Evolutionary conservation across 2,113 vertebrate genomes (phyloP), one percentile per base, ranked within the genome.

Genomic region (Bubo scandiacus): DNA sequence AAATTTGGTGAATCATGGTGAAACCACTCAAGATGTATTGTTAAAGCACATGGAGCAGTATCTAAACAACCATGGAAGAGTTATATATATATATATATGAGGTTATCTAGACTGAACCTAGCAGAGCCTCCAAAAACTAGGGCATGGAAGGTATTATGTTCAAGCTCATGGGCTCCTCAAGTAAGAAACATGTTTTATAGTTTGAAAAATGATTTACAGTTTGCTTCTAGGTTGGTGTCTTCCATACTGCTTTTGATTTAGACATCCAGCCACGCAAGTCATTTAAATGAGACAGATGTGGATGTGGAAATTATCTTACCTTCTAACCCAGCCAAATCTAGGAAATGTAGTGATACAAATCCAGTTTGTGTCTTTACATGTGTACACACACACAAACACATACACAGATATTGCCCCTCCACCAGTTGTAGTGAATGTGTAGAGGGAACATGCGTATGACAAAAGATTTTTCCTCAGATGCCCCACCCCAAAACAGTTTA

Each of bases 351-450:
- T 40, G 18, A 15, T 66, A 51, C 21, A 45, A n/a, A 55, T 40
- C 26, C 42, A 77, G 5, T 30, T 43, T 30, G 9, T 49, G 18
- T 32, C 19, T 45, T 66, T 62, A 55, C 9, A 30, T 3, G 1
- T 20, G 15, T 58, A 42, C 22, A 30, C n/a, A 30, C n/a, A 22
- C 13, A 18, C 7, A 49, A n/a, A 19, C 27, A 26, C 6, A 29
- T 36, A 36, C 13, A 34, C 17, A 20, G 20, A 27, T 30, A n/a
- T 7, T 55, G 27, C 4, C 13, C 20, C 17, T 32, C 26, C 3
- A 0, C 7, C 3, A 54, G 2, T 2, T 61, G 40, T 15, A 70
- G 26, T 15, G 27, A 47, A 58, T 1, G 0, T 18, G 8, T 38
- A 79, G 29, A 61, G 89, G 45, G 36, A 70, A 59, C 11, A 4